phyloP scores from a whole-genome alignment of 2,888 invertebrate species.

The Eilema depressum region DNA sequence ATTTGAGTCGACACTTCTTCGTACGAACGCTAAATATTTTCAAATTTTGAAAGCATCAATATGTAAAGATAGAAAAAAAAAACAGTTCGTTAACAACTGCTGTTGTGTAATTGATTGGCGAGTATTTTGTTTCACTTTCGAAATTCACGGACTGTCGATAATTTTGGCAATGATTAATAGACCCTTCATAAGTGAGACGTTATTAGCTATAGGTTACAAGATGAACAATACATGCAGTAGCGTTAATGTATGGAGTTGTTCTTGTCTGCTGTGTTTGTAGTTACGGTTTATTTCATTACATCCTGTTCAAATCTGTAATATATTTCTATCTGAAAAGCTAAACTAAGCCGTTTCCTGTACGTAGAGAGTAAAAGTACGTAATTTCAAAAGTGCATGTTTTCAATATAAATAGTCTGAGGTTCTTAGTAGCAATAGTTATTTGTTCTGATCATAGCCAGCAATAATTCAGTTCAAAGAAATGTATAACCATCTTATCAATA shows the following conservation, averaged over 20 bases:
- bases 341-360: slow-evolving; percentile 19
- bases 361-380: background rate
- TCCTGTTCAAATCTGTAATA: slow-evolving; percentile 28
- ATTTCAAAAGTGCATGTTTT: background rate
- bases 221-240: slow-evolving; percentile 23
- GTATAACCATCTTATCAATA: slow-evolving; percentile 8
- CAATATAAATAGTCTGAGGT: background rate
- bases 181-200: slow-evolving; percentile 32
- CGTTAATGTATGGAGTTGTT: slow-evolving; percentile 26
- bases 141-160: slow-evolving; percentile 33
- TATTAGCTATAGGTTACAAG: slow-evolving; percentile 14
- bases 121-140: slow-evolving; percentile 25
- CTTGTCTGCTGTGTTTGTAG: slow-evolving; percentile 36
- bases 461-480: background rate
- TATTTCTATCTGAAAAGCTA: slow-evolving; percentile 22
- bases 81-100: background rate
- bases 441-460: background rate
- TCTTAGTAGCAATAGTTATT: background rate
- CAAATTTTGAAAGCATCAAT: background rate
- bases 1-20: background rate
- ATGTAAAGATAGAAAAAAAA: background rate
- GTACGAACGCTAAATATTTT: slow-evolving; percentile 3
- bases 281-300: slow-evolving; percentile 40
- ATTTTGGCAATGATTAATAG: slow-evolving; percentile 34
- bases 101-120: slow-evolving; percentile 14